phyloP scores from a whole-genome alignment of 2,113 vertebrate species.

The Chrysemys picta region DNA sequence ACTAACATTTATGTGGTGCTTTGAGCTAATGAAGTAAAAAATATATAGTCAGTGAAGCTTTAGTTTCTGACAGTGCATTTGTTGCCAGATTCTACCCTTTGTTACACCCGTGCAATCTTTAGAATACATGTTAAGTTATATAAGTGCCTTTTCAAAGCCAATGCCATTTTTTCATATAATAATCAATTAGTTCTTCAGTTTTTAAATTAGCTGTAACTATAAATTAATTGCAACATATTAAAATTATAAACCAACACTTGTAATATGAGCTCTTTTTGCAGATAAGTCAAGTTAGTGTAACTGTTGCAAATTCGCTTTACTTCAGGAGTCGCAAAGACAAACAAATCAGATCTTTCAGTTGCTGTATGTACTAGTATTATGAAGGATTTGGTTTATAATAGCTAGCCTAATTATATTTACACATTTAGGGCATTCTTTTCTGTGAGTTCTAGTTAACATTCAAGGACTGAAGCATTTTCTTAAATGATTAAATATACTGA shows the following conservation, averaged over 20 bases:
- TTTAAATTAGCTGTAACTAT: conserved; percentile 61
- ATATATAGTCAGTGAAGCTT: not conserved
- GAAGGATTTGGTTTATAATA: conserved; percentile 67
- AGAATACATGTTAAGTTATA: not conserved
- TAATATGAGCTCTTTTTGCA: conserved; percentile 60
- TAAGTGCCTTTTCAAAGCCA: conserved; percentile 38
- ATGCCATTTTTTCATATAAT: conserved; percentile 56
- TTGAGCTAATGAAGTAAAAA: not conserved
- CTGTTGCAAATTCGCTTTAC: conserved; percentile 54
- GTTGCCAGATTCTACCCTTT: not conserved
- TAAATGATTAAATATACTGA: conserved; percentile 48
- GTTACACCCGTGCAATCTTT: not conserved
- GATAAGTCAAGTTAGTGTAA: conserved; percentile 71
- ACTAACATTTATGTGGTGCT: not conserved
- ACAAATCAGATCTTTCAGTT: conserved; percentile 44
- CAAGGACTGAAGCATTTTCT: conserved; percentile 32
- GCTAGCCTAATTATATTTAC: conserved; percentile 73
- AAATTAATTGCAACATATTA: conserved; percentile 74
- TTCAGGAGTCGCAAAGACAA: conserved; percentile 58
- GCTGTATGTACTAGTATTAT: conserved; percentile 34
- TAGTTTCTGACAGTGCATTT: not conserved
- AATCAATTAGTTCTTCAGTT: conserved; percentile 63
- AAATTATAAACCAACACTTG: conserved; percentile 61
- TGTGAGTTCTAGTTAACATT: conserved; percentile 22
- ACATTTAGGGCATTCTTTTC: conserved; percentile 25